A percentile compares a stretch with the other conserved stretches of the same genome.
phyloP scores from a whole-genome alignment of 2,113 vertebrate genomes.

The Dipodomys stephensi region DNA sequence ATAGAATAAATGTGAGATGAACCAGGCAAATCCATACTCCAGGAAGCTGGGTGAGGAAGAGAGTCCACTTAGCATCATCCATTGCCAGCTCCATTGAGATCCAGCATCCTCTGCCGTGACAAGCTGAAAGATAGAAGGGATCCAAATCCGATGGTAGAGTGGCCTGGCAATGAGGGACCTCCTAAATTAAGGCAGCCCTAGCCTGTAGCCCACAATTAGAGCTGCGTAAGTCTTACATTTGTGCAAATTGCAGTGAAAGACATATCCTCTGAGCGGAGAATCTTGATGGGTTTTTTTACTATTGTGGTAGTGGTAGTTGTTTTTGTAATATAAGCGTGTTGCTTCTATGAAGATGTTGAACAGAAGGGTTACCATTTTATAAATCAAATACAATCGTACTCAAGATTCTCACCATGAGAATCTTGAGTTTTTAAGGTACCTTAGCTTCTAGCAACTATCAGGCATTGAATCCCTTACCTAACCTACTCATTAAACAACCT shows the following conservation, averaged over 20 bases:
- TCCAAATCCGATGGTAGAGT: slow-evolving; percentile 49
- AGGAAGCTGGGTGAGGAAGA: not conserved
- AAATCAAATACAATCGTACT: no score
- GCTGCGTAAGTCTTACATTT: not conserved
- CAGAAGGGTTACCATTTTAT: no score
- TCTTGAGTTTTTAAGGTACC: not conserved
- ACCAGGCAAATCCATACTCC: slow-evolving; percentile 15
- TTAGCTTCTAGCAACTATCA: not conserved
- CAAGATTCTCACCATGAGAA: no score
- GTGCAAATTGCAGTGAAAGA: not conserved
- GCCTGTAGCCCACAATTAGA: no score
- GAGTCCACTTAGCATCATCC: slow-evolving; percentile 57
- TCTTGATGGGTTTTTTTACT: no score
- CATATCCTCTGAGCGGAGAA: not conserved
- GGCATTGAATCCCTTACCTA: not conserved
- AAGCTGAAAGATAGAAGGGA: slow-evolving; percentile 86
- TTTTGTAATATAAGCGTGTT: no score
- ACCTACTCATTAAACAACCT: not conserved
- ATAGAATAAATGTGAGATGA: slow-evolving; percentile 65
- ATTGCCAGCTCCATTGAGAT: slow-evolving; percentile 77
- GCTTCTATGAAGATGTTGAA: no score
- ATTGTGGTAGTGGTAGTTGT: no score
- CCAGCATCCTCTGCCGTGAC: slow-evolving; percentile 85
- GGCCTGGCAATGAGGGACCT: not conserved
- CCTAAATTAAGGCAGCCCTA: rapidly evolving